These are phyloP conservation scores for Alcedo atthis DNA, from an alignment of 2,797 vertebrate species.

Conservation along the genomic window DNA sequence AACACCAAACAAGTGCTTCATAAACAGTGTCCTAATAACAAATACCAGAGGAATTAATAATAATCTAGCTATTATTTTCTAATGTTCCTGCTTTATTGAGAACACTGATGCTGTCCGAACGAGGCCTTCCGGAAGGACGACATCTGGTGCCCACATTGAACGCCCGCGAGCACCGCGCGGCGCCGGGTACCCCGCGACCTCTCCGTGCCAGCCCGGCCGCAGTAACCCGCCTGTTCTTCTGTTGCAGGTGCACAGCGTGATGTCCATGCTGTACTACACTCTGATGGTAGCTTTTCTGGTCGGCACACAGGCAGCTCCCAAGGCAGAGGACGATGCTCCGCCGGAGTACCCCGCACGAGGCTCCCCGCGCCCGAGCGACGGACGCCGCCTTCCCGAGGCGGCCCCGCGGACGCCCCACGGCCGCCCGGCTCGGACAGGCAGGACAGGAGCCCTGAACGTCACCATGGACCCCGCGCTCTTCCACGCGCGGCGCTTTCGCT, in stretches of 20 bases:
- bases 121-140: slow-evolving; percentile 18
- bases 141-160: slow-evolving; percentile 50
- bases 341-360: slow-evolving; percentile 67
- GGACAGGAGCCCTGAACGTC: slow-evolving; percentile 71
- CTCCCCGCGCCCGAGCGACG: slow-evolving; percentile 56
- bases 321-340: slow-evolving; percentile 84
- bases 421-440: slow-evolving; percentile 24
- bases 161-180: too few relatives aligned
- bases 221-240: neutral
- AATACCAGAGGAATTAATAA: slow-evolving; percentile 72
- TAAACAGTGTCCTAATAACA: slow-evolving; percentile 62
- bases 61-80: slow-evolving; percentile 66
- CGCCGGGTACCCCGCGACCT: too few relatives aligned
- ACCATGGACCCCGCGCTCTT: slow-evolving; percentile 90
- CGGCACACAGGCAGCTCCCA: slow-evolving; percentile 88
- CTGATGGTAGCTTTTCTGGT: slow-evolving; percentile 92
- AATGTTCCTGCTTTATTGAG: slow-evolving; percentile 59
- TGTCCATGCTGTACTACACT: slow-evolving; percentile 96
- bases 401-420: slow-evolving; percentile 57
- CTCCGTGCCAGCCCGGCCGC: too few relatives aligned
- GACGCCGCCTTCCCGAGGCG: slow-evolving; percentile 45
- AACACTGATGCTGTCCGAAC: slow-evolving; percentile 42
- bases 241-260: slow-evolving; percentile 80
- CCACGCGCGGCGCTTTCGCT: slow-evolving; percentile 86
- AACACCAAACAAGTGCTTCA: slow-evolving; percentile 61